phyloP scores from a whole-genome alignment of 1,140 invertebrate species.

The Caenorhabditis inopinata region DNA sequence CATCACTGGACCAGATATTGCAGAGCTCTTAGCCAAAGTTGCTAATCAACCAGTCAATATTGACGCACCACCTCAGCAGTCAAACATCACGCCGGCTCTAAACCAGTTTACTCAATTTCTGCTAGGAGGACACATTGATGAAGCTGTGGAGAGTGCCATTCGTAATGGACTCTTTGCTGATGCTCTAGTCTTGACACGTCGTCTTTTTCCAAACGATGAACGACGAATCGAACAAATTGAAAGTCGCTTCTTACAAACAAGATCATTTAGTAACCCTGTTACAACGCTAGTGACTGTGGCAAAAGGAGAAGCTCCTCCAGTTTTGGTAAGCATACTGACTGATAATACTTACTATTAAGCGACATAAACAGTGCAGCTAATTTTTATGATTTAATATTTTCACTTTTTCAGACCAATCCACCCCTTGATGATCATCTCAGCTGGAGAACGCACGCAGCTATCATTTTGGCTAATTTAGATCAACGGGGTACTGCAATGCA shows the following conservation, averaged over 20 bases:
- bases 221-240: slow-evolving; percentile 35
- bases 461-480: slow-evolving; percentile 25
- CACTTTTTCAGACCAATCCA: not conserved
- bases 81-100: slow-evolving; percentile 3
- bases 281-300: slow-evolving; percentile 38
- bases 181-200: slow-evolving; percentile 32
- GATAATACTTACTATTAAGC: too few species aligned
- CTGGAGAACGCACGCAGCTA: slow-evolving; percentile 43
- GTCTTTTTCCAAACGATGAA: slow-evolving; percentile 30
- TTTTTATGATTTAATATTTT: not conserved
- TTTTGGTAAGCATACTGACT: not conserved
- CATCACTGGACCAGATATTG: slow-evolving; percentile 44
- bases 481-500: slow-evolving; percentile 3
- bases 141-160: slow-evolving; percentile 38
- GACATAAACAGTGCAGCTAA: too few species aligned
- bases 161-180: slow-evolving; percentile 33
- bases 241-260: not conserved
- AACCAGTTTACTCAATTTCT: slow-evolving; percentile 29
- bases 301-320: slow-evolving; percentile 23
- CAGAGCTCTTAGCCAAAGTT: not conserved
- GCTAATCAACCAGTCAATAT: not conserved
- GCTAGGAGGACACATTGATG: slow-evolving; percentile 40
- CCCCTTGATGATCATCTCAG: slow-evolving; percentile 24
- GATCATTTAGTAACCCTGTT: slow-evolving; percentile 33
- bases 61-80: not conserved